Conservation (phyloP, 2,113 vertebrate species). For the Edolisoma coerulescens region DNA sequence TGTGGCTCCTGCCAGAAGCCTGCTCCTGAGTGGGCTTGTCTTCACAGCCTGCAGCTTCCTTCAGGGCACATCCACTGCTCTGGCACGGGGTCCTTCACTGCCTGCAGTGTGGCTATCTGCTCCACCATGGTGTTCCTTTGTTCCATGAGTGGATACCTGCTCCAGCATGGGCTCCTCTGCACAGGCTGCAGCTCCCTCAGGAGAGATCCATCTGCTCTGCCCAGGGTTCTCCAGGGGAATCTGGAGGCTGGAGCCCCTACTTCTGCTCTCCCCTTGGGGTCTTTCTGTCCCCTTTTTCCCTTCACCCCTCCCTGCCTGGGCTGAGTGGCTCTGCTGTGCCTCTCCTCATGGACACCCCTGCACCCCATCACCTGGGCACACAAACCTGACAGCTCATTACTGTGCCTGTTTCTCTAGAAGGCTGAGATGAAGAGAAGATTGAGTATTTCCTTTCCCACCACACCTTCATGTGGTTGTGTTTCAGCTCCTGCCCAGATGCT, state of each 20-base stretch:
- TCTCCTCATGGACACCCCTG: accelerated
- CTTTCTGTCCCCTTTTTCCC: accelerated
- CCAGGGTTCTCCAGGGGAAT: not conserved
- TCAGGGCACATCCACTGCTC: not conserved
- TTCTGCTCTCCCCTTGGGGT: not conserved
- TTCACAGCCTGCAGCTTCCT: not conserved
- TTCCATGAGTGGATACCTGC: not conserved
- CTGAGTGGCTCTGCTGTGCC: not conserved
- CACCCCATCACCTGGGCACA: no score
- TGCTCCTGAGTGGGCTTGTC: not conserved
- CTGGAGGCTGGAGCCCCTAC: not conserved
- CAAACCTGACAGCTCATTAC: accelerated
- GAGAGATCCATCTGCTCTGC: no score
- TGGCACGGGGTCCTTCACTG: not conserved
- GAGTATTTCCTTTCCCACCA: not conserved
- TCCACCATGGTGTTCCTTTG: not conserved
- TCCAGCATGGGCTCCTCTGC: not conserved
- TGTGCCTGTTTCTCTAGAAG: not conserved
- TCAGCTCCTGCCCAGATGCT: not conserved
- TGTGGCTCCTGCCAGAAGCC: not conserved
- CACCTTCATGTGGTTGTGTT: accelerated
- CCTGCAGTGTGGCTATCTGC: not conserved
- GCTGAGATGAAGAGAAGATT: accelerated
- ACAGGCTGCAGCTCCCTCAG: not conserved
- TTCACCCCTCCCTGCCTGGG: not conserved